A percentile compares a stretch with the other conserved stretches of the same genome.
phyloP scores from a whole-genome alignment of 2,113 vertebrate species.

The Smithornis capensis region DNA sequence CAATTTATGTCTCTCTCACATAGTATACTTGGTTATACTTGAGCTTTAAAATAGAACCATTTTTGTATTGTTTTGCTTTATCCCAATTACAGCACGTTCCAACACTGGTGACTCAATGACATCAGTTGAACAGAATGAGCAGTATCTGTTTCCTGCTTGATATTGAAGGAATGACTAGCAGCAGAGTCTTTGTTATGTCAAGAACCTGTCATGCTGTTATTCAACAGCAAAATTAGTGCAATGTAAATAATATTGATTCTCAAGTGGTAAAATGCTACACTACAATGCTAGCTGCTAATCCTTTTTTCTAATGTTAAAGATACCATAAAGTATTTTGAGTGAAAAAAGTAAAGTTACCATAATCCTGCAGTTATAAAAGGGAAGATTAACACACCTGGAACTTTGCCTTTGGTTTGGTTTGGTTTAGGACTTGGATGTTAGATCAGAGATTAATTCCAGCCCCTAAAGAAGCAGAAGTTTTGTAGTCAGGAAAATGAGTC shows the following conservation, averaged over 20 bases:
- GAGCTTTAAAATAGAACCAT: background rate
- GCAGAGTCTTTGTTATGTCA: background rate
- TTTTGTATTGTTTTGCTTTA: background rate
- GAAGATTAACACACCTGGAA: background rate
- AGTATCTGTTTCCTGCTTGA: background rate
- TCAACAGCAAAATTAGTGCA: background rate
- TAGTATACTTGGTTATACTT: accelerated
- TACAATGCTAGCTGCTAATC: background rate
- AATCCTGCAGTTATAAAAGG: background rate
- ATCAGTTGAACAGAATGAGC: background rate
- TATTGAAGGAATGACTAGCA: background rate
- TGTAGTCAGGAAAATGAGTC: background rate
- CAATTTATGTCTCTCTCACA: background rate
- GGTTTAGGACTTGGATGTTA: background rate
- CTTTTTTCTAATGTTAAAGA: background rate
- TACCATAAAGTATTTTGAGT: background rate
- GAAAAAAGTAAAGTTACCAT: background rate
- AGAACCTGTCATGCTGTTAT: background rate
- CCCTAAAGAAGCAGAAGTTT: background rate
- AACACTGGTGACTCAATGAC: background rate
- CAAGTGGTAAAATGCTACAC: background rate
- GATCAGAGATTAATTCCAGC: background rate
- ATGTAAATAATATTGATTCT: background rate
- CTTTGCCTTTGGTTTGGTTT: background rate
- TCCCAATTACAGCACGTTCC: background rate